Base-by-base conservation (phyloP, 2,113 vertebrate genomes). In the Phyllopteryx taeniolatus region DNA sequence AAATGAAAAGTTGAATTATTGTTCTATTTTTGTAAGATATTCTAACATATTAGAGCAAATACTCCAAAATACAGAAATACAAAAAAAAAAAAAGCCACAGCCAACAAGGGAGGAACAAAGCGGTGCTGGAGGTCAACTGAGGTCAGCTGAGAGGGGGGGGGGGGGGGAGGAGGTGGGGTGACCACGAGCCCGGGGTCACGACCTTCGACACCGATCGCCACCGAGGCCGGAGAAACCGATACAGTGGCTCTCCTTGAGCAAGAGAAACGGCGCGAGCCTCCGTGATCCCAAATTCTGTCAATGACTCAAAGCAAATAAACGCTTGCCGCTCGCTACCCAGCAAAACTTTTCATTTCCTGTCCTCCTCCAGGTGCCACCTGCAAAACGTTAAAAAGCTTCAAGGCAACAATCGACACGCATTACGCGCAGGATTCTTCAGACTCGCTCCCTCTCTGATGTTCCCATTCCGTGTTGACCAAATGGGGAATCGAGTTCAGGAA, bases 401-500 rank as follows among this genome's bases (percentile, higher is more conserved):
- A 4, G 60, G 8, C 35, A 63, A 20, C 61, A 11, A 42, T 42
- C 33, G 62, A 14, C 62, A 44, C 62, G 42, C 62, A 13, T 64
- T 72, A 39, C 78, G 56, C 44, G 67, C 74, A 79, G 81, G 82
- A 73, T 68, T 86, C 74, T 76, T 57, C 79, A 19, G 80, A 86
- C 79, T 84, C 84, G 83, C 79, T 73, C 63, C 76, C 77, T 79
- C 78, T 86, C 81, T 88, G 87, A 91, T 86, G 82, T 88, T 84
- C 85, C 77, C 75, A 78, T 84, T 39, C 77, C 70, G 77, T 81
- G 74, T 78, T 76, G 51, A 86, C 82, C 87, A 79, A 92, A 87
- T 86, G 83, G 86, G 79, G 85, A 82, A 89, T 89, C 89, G 86
- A 87, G 87, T 89, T 90, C 89, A 91, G 92, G 91, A 93, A 92